Base-by-base conservation (phyloP, 2,113 vertebrate species). In the Lepus timidus region DNA sequence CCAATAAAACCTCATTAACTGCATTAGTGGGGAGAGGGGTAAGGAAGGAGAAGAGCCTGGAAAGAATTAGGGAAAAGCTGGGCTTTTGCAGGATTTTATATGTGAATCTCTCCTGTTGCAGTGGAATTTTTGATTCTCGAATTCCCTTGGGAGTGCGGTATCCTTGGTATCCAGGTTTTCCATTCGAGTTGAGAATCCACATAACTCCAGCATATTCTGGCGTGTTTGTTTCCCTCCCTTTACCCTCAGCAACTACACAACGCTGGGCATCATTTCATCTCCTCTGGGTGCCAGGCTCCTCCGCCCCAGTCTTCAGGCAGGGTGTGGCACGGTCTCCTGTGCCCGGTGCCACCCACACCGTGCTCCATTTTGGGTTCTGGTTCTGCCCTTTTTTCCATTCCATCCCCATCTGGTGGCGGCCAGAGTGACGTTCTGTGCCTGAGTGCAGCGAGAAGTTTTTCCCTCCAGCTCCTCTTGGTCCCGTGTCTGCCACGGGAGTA, bases 1-100 rank as follows among this genome's bases (percentile, higher is more conserved):
- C 73, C 94, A 95, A 10, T 90, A 90, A 93, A 95, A 92, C 88
- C 95, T 96, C 92, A 71, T 92, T 92, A 93, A 90, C 19, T 62
- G 82, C 73, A 81, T 44, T n/a, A 31, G 67, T 52, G 55, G 76
- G 58, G 79, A 55, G 78, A 89, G 44, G 13, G 68, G 29, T 25
- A 13, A 58, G 94, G n/a, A 36, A 19, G 65, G 82, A 90, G 65
- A 88, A 33, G 39, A 85, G 22, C 73, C 97, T 93, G 90, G 73
- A 95, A 96, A 92, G 85, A 92, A 88, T 94, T 88, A 52, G 52
- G 27, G 85, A 80, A n/a, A 94, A 85, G 39, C 68, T 75, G 74
- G 84, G 19, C 11, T 82, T 73, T n/a, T 29, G 52, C 78, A 92
- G 23, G 78, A 19, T 16, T 90, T 97, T 78, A 73, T 85, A 82